Conservation (phyloP, 2,797 vertebrate species). For the Tenualosa ilisha region DNA sequence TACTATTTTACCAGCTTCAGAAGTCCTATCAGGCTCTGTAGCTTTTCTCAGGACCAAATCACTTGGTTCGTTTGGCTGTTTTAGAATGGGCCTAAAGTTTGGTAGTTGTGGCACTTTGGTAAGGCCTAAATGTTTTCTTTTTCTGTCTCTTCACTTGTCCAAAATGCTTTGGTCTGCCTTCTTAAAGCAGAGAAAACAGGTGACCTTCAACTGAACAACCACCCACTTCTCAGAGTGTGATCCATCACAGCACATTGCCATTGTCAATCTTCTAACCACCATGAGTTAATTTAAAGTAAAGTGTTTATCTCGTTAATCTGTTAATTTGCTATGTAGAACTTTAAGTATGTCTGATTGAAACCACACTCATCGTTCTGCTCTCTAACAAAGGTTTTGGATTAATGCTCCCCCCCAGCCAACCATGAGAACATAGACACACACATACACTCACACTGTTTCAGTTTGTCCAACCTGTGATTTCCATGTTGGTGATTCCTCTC, state of each 20-base stretch:
- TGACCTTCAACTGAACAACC: not conserved
- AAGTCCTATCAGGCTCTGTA: not conserved
- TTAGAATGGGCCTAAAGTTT: slow-evolving; percentile 2
- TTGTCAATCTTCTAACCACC: too few relatives aligned
- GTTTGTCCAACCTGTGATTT: not conserved
- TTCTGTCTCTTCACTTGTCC: slow-evolving; percentile 15
- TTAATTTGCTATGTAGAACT: too few relatives aligned
- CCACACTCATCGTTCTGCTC: not conserved
- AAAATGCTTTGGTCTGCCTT: slow-evolving; percentile 31
- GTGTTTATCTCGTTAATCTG: too few relatives aligned
- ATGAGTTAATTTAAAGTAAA: too few relatives aligned
- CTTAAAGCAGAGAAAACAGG: not conserved
- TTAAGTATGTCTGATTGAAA: not conserved
- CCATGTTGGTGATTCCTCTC: too few relatives aligned
- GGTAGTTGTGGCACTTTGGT: not conserved
- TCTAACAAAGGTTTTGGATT: not conserved
- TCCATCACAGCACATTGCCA: not conserved
- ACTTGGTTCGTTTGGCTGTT: slow-evolving; percentile 38
- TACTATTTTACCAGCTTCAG: not conserved
- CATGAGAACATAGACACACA: not conserved
- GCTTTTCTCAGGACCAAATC: slow-evolving; percentile 13
- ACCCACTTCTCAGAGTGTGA: not conserved
- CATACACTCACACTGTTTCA: not conserved
- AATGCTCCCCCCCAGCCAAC: not conserved
- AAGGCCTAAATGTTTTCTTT: slow-evolving; percentile 2